Evolutionary conservation across 2,797 vertebrate species (phyloP), one percentile per base, ranked within the genome.

Genomic region (Ceryle rudis): DNA sequence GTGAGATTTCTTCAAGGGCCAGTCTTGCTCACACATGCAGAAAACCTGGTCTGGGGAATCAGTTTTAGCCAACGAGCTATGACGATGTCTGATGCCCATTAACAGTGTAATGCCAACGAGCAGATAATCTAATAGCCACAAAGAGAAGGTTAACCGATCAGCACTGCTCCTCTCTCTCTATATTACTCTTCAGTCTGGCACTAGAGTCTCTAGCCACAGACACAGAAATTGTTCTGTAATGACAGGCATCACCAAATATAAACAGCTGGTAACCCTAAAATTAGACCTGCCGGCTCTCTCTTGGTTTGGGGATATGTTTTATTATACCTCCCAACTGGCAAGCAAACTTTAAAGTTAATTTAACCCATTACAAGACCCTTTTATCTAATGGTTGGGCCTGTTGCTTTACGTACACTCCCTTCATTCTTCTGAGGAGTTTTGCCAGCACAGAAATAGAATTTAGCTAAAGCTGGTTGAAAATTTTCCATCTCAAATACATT

Each of bases 201-300:
- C 49, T 87, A 54, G 41, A 94, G 31, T 81, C 41, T 87, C 33
- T 87, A 95, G 91, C 96, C 93, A 97, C 96, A 96, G 92, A 96
- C 93, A 91, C 23, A 96, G 86, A 97, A 93, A 95, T 97, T 93
- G 86, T 92, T 94, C 92, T 94, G 42, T 97, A 97, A 97, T 96
- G 84, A 94, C 86, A 97, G 91, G 79, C 89, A 96, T 95, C 86
- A 96, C 81, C 89, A 92, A 94, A 95, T 86, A 96, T 87, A 97
- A 96, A 97, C 90, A 96, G 77, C 85, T 95, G 74, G 86, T 90
- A 93, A 95, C 96, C 93, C 81, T 96, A 95, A 96, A 95, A 95
- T 95, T 92, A 96, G 80, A 74, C 51, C 81, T 1, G 0, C 65
- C 11, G 5, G 42, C 78, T 95, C 74, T 93, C 49, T 87, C 69